Percentiles rank a stretch among this genome's conserved stretches.
phyloP scores from a whole-genome alignment of 2,113 vertebrate genomes.

The crab-eating macaque (Macaca fascicularis) region DNA sequence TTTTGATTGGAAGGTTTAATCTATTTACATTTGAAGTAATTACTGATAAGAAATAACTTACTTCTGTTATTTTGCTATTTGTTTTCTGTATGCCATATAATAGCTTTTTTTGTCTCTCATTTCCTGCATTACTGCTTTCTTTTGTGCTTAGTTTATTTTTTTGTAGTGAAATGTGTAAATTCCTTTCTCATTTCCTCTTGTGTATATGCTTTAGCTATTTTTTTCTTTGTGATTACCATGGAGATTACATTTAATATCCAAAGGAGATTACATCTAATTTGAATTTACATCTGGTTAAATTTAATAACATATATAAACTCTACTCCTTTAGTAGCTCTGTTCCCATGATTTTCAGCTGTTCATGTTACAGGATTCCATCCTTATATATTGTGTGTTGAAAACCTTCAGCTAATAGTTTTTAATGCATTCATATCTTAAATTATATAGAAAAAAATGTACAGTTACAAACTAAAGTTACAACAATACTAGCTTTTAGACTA shows the following conservation, averaged over 20 bases:
- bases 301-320: background rate
- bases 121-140: background rate
- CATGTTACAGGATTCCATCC: background rate
- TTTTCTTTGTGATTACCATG: background rate
- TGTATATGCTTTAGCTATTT: background rate
- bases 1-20: background rate
- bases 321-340: background rate
- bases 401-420: background rate
- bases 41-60: background rate
- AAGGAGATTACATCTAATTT: background rate
- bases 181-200: background rate
- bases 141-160: background rate
- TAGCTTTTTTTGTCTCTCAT: background rate
- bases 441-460: background rate
- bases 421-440: background rate
- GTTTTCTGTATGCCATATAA: background rate
- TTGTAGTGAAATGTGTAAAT: background rate
- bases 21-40: background rate
- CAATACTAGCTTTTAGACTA: background rate
- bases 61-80: background rate
- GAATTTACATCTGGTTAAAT: background rate
- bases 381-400: background rate
- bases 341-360: background rate
- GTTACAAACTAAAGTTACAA: background rate
- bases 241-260: background rate